Evolutionary conservation across 2,888 invertebrate species (phyloP).

Genomic region (Agonopterix alstromeriana): DNA sequence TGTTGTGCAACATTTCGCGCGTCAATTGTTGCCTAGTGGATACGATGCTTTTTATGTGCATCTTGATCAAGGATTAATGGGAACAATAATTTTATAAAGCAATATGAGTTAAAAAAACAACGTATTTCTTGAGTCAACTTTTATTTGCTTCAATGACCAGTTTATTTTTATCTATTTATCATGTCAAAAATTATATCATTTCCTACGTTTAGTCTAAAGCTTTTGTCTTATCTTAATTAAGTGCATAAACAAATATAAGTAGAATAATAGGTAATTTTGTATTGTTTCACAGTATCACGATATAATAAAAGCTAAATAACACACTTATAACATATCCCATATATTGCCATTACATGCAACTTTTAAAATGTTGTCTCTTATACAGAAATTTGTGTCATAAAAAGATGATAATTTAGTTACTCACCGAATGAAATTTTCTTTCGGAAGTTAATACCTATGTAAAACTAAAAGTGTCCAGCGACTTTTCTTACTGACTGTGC

Average conservation of each 20-base stretch:
- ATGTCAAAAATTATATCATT: conserved; percentile 22
- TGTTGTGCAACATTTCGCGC: too few species aligned
- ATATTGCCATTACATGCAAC: not conserved
- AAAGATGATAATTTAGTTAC: too few species aligned
- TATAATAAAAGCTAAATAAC: conserved; percentile 22
- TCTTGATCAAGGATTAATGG: too few species aligned
- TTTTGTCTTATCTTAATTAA: conserved; percentile 21
- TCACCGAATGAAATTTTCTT: too few species aligned
- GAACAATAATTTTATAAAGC: too few species aligned
- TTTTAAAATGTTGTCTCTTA: too few species aligned
- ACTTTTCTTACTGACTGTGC: too few species aligned
- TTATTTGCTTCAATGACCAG: conserved; percentile 17
- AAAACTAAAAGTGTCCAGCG: too few species aligned
- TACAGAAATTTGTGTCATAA: too few species aligned
- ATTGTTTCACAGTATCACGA: conserved; percentile 45
- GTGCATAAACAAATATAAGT: conserved; percentile 17
- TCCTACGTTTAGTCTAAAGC: conserved; percentile 9
- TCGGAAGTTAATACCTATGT: too few species aligned
- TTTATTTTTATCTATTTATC: conserved; percentile 19
- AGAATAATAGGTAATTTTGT: conserved; percentile 19
- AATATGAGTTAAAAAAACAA: not conserved
- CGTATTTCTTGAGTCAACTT: not conserved
- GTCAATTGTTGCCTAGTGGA: too few species aligned
- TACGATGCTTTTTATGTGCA: too few species aligned
- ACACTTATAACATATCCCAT: not conserved